A percentile compares a stretch with the other conserved stretches of the same genome.
These are phyloP conservation scores for Palythoa heliodiscus DNA, from an alignment of 92 coral and sea anemone genomes.

Conservation along the genomic window DNA sequence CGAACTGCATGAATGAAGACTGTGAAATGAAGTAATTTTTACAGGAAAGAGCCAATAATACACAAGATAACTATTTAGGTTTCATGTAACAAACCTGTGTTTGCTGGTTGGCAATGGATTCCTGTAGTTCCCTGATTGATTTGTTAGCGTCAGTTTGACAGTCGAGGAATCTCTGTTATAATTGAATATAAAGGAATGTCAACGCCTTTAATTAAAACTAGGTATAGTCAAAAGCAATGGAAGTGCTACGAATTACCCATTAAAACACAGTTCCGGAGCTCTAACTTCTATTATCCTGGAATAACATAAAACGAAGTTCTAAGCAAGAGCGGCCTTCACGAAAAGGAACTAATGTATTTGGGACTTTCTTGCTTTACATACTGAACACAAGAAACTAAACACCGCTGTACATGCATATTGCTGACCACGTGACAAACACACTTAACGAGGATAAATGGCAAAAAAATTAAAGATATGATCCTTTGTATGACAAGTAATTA, in stretches of 20 bases:
- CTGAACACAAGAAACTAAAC: too few relatives aligned
- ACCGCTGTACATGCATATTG: too few relatives aligned
- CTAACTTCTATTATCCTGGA: too few relatives aligned
- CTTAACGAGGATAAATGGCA: too few relatives aligned
- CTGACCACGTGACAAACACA: too few relatives aligned
- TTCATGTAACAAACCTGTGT: conserved; percentile 20
- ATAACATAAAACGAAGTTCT: too few relatives aligned
- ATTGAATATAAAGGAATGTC: neutral
- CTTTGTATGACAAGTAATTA: too few relatives aligned
- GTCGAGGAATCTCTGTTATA: conserved; percentile 34
- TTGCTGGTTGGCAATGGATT: conserved; percentile 29
- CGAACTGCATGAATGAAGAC: neutral
- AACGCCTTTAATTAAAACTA: neutral
- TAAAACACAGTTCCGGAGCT: neutral
- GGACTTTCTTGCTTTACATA: too few relatives aligned
- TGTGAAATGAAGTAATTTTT: neutral
- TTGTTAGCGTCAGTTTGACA: conserved; percentile 42
- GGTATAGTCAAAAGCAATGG: neutral
- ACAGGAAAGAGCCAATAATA: neutral
- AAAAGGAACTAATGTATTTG: too few relatives aligned
- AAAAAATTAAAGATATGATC: too few relatives aligned
- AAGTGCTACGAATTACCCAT: neutral
- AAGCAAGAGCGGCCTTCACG: too few relatives aligned
- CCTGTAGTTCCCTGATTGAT: conserved; percentile 30
- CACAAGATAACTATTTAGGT: too few relatives aligned